Conservation (phyloP, 1,140 invertebrate genomes). For the Cryptotermes secundus region DNA sequence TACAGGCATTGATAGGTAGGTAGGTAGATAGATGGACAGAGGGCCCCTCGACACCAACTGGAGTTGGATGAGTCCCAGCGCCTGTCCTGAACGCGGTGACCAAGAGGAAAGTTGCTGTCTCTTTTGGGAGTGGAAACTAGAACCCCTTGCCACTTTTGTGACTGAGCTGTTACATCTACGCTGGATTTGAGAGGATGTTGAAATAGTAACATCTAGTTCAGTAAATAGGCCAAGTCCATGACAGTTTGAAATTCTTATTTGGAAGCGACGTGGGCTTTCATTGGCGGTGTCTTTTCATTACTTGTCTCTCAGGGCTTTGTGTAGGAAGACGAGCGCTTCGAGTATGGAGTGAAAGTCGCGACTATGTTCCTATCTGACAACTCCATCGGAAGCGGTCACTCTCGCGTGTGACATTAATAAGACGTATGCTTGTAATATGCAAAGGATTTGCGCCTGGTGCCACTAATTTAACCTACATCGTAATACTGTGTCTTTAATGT, state of each 20-base stretch:
- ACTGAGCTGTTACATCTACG: too few relatives aligned
- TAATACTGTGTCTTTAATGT: not conserved
- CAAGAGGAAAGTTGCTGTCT: too few relatives aligned
- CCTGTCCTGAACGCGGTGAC: too few relatives aligned
- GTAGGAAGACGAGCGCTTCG: not conserved
- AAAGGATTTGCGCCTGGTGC: too few relatives aligned
- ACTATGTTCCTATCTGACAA: not conserved
- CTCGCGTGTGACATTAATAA: not conserved
- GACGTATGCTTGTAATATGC: not conserved
- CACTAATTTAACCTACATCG: too few relatives aligned
- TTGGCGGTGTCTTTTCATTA: not conserved
- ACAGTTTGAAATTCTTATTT: not conserved
- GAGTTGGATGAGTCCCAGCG: too few relatives aligned
- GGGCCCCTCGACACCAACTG: too few relatives aligned
- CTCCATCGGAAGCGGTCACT: not conserved
- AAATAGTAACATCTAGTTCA: not conserved
- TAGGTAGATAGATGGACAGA: too few relatives aligned
- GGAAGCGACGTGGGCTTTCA: not conserved
- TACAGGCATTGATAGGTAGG: too few relatives aligned
- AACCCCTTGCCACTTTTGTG: too few relatives aligned
- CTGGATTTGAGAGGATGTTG: too few relatives aligned
- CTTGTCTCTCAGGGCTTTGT: not conserved
- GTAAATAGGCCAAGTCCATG: not conserved
- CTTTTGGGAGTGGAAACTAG: too few relatives aligned
- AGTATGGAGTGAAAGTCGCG: not conserved